These are phyloP conservation scores for Lytechinus pictus DNA, from an alignment of 35 echinoderm and acorn worm genomes.

Conservation along the genomic window DNA sequence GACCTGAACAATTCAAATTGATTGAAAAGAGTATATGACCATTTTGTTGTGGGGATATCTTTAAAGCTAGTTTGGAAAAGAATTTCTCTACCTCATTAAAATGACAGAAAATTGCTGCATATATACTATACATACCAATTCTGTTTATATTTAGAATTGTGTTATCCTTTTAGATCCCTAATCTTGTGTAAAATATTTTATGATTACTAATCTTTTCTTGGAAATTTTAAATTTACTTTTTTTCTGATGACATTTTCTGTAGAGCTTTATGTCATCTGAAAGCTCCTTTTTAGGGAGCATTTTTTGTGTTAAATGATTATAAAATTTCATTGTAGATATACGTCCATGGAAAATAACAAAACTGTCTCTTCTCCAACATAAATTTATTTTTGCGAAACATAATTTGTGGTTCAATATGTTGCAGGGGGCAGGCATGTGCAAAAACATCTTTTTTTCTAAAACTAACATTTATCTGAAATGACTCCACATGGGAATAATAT, in stretches of 20 bases:
- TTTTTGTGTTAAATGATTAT: too few relatives aligned
- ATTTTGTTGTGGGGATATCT: neutral
- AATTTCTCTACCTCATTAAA: slow-evolving; percentile 42
- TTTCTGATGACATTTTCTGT: too few relatives aligned
- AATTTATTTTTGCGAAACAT: neutral
- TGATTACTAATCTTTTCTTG: too few relatives aligned
- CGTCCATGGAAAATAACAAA: too few relatives aligned
- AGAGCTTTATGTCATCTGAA: too few relatives aligned
- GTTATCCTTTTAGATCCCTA: neutral
- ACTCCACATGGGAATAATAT: neutral
- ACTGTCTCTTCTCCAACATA: too few relatives aligned
- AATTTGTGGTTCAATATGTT: neutral
- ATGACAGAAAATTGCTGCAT: slow-evolving; percentile 35
- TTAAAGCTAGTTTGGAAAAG: neutral
- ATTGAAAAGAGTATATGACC: neutral
- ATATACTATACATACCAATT: slow-evolving; percentile 25
- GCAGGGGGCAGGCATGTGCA: neutral
- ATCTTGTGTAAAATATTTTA: neutral
- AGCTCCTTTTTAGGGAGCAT: too few relatives aligned
- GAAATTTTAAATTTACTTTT: too few relatives aligned
- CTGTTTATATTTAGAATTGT: slow-evolving; percentile 14
- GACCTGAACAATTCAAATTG: neutral
- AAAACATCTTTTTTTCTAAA: neutral
- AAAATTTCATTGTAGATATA: too few relatives aligned
- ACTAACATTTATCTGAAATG: neutral